phyloP scores from a whole-genome alignment of 2,113 vertebrate genomes.

The Saccopteryx leptura region DNA sequence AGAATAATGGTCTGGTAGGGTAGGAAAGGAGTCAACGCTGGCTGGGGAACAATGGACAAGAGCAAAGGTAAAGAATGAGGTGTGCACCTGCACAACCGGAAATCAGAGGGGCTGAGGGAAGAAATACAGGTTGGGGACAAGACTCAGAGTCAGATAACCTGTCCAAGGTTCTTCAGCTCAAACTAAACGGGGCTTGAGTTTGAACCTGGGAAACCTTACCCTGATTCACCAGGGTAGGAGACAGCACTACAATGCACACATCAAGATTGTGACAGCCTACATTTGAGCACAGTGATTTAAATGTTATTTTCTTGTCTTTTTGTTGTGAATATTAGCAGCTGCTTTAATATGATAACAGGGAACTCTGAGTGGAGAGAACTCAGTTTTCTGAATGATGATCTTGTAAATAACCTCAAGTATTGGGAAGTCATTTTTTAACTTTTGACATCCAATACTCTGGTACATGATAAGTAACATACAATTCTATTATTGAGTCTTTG shows the following conservation, averaged over 20 bases:
- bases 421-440: constrained; percentile 31
- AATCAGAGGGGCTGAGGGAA: background rate
- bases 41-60: background rate
- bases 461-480: background rate
- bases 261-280: background rate
- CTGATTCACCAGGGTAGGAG: background rate
- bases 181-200: background rate
- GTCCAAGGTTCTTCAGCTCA: background rate
- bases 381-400: constrained; percentile 3
- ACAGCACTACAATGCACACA: background rate
- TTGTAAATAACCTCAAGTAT: background rate
- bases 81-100: background rate
- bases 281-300: background rate
- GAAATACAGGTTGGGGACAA: background rate
- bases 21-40: background rate
- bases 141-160: background rate
- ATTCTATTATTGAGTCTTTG: background rate
- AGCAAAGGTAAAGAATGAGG: background rate
- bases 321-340: background rate
- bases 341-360: background rate
- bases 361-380: background rate
- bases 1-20: background rate
- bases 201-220: background rate
- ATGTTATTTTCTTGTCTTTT: background rate
- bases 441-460: constrained; percentile 12